These are phyloP conservation scores for Odontomachus brunneus DNA, from an alignment of 1,140 invertebrate genomes.

Conservation along the genomic window DNA sequence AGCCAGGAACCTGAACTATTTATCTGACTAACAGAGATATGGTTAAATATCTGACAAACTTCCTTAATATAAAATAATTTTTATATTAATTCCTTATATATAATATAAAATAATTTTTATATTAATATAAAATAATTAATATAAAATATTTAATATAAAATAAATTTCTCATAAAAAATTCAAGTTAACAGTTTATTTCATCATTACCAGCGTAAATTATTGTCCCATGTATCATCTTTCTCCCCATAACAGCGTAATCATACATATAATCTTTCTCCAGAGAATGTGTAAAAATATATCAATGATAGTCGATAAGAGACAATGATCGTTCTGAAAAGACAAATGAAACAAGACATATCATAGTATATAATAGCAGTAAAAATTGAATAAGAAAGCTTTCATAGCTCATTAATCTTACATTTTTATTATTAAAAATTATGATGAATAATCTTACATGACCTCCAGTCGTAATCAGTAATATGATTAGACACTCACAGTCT, in stretches of 20 bases:
- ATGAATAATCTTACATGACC: background rate
- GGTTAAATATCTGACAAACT: too few relatives aligned
- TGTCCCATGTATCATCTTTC: slow-evolving; percentile 14
- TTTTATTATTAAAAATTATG: slow-evolving; percentile 16
- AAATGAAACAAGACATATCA: background rate
- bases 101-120: too few relatives aligned
- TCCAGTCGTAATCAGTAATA: background rate
- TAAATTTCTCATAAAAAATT: too few relatives aligned
- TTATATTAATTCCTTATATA: too few relatives aligned
- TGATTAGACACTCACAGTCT: slow-evolving; percentile 21
- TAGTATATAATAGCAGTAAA: background rate
- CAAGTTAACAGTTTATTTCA: background rate
- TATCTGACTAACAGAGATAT: too few relatives aligned
- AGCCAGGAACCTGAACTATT: too few relatives aligned
- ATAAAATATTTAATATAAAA: too few relatives aligned
- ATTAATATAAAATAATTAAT: too few relatives aligned
- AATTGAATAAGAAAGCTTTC: too few relatives aligned
- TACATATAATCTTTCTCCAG: slow-evolving; percentile 23
- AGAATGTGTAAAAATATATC: slow-evolving; percentile 24
- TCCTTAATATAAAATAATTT: too few relatives aligned
- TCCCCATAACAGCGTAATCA: slow-evolving; percentile 16
- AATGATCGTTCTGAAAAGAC: background rate
- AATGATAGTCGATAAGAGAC: slow-evolving; percentile 31
- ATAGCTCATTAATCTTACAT: background rate
- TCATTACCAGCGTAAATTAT: slow-evolving; percentile 24